Conservation (phyloP, 1,140 invertebrate genomes). For the Hylaeus anthracinus region DNA sequence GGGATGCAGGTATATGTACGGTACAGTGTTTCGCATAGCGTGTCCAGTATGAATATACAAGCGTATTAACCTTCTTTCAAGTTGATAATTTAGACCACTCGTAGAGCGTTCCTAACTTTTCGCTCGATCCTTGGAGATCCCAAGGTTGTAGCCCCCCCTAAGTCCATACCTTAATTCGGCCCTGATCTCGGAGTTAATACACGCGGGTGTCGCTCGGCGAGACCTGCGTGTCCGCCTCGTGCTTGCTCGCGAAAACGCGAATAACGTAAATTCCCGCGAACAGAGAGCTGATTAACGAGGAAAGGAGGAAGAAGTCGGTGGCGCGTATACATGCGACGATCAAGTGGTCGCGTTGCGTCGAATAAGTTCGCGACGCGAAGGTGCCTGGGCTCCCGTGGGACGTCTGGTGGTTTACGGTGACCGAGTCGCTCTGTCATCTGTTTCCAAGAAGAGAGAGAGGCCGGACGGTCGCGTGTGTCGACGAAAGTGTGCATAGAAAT, state of each 20-base stretch:
- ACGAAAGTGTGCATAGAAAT: constrained; percentile 11
- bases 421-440: constrained; percentile 65
- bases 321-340: not conserved
- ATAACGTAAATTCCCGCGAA: not conserved
- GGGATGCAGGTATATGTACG: too few species aligned
- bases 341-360: constrained; percentile 17
- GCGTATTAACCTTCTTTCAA: too few species aligned
- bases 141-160: too few species aligned
- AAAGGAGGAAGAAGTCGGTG: constrained; percentile 6
- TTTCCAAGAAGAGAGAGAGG: constrained; percentile 60
- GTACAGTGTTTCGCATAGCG: too few species aligned
- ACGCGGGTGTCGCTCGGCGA: not conserved
- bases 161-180: too few species aligned
- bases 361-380: constrained; percentile 21
- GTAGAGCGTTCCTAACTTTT: too few species aligned
- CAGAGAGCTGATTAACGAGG: not conserved
- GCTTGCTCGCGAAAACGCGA: not conserved
- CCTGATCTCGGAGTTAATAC: not conserved
- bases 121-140: too few species aligned
- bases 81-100: too few species aligned
- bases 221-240: not conserved
- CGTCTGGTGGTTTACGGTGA: constrained; percentile 40
- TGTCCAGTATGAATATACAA: too few species aligned
- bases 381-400: constrained; percentile 22
- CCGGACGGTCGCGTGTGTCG: not conserved